These are phyloP conservation scores for Coleophora flavipennella DNA, from an alignment of 2,888 invertebrate genomes.

Conservation along the genomic window DNA sequence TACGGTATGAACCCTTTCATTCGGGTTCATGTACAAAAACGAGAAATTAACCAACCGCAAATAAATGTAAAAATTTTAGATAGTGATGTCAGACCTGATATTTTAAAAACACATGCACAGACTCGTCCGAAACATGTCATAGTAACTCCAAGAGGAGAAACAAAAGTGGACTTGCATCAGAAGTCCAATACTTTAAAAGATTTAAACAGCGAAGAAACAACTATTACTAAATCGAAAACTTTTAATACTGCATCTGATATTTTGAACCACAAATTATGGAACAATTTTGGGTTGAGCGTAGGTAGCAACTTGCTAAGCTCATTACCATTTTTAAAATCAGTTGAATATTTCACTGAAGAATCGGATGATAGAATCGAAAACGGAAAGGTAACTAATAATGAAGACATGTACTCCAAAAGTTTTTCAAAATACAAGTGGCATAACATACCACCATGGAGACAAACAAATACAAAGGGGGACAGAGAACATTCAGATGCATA, in stretches of 20 bases:
- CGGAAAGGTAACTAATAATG: constrained; percentile 15
- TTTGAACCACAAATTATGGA: constrained; percentile 17
- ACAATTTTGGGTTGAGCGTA: constrained; percentile 20
- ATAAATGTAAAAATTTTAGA: constrained; percentile 52
- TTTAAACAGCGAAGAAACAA: constrained; percentile 17
- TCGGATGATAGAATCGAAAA: constrained; percentile 13
- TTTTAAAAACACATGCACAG: constrained; percentile 38
- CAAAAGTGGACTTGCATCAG: constrained; percentile 6
- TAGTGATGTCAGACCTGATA: constrained; percentile 37
- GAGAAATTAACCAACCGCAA: constrained; percentile 26
- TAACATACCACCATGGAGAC: constrained; percentile 42
- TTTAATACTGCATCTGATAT: constrained; percentile 12
- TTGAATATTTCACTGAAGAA: constrained; percentile 36
- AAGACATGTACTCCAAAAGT: constrained; percentile 38
- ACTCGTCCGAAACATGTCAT: constrained; percentile 37
- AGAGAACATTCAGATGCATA: no score
- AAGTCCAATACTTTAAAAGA: constrained; percentile 19
- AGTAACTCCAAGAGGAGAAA: constrained; percentile 38
- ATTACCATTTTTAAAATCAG: constrained; percentile 48
- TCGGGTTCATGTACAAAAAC: constrained; percentile 15
- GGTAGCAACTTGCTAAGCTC: constrained; percentile 31
- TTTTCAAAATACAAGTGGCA: constrained; percentile 53
- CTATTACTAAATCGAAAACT: constrained; percentile 16
- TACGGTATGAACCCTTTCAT: constrained; percentile 6
- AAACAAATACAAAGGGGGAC: not conserved